These are phyloP conservation scores for Threskiornis aethiopicus DNA, from an alignment of 2,797 vertebrate species.

Conservation along the genomic window DNA sequence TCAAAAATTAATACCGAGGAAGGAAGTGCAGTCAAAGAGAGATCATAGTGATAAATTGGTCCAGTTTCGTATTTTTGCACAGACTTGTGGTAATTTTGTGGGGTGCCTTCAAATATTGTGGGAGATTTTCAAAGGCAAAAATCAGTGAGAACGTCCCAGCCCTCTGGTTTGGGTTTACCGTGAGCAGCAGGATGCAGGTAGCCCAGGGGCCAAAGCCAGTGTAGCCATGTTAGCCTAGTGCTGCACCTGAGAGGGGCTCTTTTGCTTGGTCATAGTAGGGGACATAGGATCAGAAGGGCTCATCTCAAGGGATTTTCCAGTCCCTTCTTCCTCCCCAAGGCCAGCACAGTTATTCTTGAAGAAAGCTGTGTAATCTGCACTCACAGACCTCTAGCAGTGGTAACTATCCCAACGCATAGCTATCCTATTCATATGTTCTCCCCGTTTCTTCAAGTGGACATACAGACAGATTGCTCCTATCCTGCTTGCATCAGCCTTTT, in stretches of 20 bases:
- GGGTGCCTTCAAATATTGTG: not conserved
- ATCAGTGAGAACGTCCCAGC: not conserved
- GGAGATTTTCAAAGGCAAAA: not conserved
- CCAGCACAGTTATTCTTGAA: not conserved
- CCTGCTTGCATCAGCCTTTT: not conserved
- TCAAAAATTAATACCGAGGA: not conserved
- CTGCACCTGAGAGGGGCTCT: not conserved
- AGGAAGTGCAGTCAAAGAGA: not conserved
- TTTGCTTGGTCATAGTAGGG: not conserved
- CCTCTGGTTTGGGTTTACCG: not conserved
- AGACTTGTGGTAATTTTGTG: not conserved
- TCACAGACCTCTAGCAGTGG: not conserved
- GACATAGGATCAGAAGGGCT: not conserved
- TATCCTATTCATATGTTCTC: rapidly evolving
- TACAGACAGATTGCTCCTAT: not conserved
- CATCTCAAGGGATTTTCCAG: not conserved
- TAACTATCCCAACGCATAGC: rapidly evolving
- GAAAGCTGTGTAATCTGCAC: not conserved
- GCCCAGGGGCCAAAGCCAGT: not conserved
- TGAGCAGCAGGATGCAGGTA: not conserved
- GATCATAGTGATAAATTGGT: not conserved
- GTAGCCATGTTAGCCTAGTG: not conserved
- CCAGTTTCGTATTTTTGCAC: not conserved
- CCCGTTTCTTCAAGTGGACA: not conserved
- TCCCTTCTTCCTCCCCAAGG: not conserved